Base-by-base conservation (phyloP, 2,113 vertebrate species). In the Elgaria multicarinata region DNA sequence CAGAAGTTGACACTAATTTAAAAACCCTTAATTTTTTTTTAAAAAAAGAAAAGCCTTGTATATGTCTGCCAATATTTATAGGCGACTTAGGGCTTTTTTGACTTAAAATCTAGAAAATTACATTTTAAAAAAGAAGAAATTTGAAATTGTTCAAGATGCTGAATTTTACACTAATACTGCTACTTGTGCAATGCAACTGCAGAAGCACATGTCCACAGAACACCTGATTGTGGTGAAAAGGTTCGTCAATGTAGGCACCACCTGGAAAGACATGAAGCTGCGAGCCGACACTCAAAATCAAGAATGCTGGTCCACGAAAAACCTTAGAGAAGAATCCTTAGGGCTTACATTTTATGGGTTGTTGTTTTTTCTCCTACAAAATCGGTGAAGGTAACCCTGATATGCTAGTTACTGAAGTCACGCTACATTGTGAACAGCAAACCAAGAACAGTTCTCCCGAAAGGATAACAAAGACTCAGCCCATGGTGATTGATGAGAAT, bases 401-500 rank as follows among this genome's bases (percentile, higher is more conserved):
- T 91, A 88, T 91, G 50, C 44, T 87, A 78, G 80, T 90, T 95
- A 89, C 91, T 85, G 81, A 88, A 94, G 77, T 89, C 94, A 92
- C 2, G 39, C 91, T 94, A 94, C 85, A 90, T 89, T 92, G 79
- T 94, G 87, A 77, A 90, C 91, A 94, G 95, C 97, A 95, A 96
- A 93, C 94, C 94, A 92, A 95, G 94, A 94, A 91, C 94, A 95
- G 90, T 95, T 93, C 94, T 91, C 90, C 89, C 90, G 81, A 81
- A 95, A 91, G 87, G 95, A 95, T 92, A 96, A 94, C 93, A 95
- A 95, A 97, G 98, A 98, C 97, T 97, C 96, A 97, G 97, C 97
- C 95, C 97, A 97, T 97, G 96, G 97, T 97, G 97, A 98, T 98
- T 98, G 98, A 98, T 98, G 97, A 98, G 96, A 97, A 97, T 85